Conservation (phyloP, 1,140 invertebrate species). For the Drosophila truncata region DNA sequence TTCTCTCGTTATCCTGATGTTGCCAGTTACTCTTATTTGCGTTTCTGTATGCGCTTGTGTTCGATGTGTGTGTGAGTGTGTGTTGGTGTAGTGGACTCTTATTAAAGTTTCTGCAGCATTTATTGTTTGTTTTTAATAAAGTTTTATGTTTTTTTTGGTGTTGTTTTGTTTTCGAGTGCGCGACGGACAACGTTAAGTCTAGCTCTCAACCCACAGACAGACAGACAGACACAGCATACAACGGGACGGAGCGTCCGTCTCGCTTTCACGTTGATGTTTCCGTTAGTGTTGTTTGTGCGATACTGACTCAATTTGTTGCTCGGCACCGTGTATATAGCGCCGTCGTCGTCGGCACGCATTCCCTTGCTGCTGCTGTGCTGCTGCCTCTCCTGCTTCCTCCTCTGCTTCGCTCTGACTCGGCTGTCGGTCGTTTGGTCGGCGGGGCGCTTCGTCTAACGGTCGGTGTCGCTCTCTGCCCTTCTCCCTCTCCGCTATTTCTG, state of each 20-base stretch:
- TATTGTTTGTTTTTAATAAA: not conserved
- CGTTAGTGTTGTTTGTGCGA: conserved; percentile 85
- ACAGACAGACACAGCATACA: conserved; percentile 41
- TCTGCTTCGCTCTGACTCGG: conserved; percentile 22
- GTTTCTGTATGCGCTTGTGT: conserved; percentile 24
- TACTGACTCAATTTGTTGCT: conserved; percentile 84
- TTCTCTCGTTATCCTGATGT: conserved; percentile 5
- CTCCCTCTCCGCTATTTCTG: not conserved
- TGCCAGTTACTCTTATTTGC: conserved; percentile 2
- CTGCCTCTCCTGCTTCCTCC: conserved; percentile 2
- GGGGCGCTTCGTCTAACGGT: conserved; percentile 14
- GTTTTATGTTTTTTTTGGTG: not conserved
- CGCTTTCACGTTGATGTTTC: conserved; percentile 83
- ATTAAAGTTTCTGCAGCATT: conserved; percentile 14
- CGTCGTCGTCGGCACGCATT: conserved; percentile 25
- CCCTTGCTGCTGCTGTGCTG: conserved; percentile 17
- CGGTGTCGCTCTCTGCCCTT: conserved; percentile 22
- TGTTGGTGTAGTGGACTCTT: not conserved
- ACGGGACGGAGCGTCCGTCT: conserved; percentile 70
- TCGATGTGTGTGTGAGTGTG: conserved; percentile 24
- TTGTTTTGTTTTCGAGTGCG: conserved; percentile 26
- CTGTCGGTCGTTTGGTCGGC: conserved; percentile 43
- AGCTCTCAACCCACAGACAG: conserved; percentile 44
- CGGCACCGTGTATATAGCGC: conserved; percentile 71
- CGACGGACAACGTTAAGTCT: conserved; percentile 12